These are phyloP conservation scores for Strigamia crassipes DNA, from an alignment of 2,888 invertebrate genomes.

Conservation along the genomic window DNA sequence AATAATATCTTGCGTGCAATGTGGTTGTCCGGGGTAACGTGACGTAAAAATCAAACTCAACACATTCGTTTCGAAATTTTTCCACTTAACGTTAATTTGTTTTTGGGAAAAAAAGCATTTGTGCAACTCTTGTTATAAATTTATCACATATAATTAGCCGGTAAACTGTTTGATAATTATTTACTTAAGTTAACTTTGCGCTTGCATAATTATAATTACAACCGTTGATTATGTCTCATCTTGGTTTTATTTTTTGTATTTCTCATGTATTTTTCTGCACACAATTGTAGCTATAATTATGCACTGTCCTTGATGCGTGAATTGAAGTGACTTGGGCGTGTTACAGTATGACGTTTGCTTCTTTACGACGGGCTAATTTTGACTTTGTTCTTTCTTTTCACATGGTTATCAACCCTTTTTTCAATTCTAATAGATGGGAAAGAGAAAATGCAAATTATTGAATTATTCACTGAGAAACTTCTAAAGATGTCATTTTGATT, in stretches of 20 bases:
- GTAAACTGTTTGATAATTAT: neutral
- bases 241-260: neutral
- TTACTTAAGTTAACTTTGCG: neutral
- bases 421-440: constrained; percentile 34
- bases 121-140: too few relatives aligned
- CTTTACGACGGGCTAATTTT: constrained; percentile 26
- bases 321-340: constrained; percentile 29
- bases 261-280: constrained; percentile 1
- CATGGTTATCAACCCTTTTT: neutral
- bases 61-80: too few relatives aligned
- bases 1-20: neutral
- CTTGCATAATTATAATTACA: neutral
- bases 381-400: constrained; percentile 27
- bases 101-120: too few relatives aligned
- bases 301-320: constrained; percentile 38
- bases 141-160: neutral
- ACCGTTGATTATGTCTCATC: neutral
- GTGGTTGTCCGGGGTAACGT: neutral
- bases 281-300: constrained; percentile 29
- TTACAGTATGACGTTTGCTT: neutral
- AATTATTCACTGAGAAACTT: constrained; percentile 13
- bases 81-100: too few relatives aligned
- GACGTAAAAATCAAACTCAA: neutral
- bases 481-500: neutral
- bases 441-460: constrained; percentile 3